A percentile compares a stretch with the other conserved stretches of the same genome.
Conservation (phyloP, 2,113 vertebrate genomes). For the Brachypodius melanocephalos region DNA sequence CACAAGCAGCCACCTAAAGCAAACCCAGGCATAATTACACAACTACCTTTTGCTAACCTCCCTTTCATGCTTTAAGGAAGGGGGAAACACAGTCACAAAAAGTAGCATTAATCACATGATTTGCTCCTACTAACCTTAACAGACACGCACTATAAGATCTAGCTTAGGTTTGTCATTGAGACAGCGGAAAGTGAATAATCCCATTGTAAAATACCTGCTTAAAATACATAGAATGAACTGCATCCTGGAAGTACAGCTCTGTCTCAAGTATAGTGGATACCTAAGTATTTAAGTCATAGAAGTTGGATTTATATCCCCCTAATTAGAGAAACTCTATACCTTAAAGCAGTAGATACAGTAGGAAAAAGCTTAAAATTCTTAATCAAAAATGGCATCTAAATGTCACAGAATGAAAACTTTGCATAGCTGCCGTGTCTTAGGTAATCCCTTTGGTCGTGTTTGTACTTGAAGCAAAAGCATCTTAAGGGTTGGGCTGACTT, state of each 20-base stretch:
- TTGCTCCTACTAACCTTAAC: neutral
- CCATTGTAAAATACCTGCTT: neutral
- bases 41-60: neutral
- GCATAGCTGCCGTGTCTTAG: neutral
- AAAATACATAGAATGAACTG: neutral
- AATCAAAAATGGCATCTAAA: neutral
- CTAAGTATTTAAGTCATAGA: neutral
- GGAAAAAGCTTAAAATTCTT: neutral
- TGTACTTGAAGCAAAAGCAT: conserved; percentile 41
- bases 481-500: conserved; percentile 9
- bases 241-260: neutral
- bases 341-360: neutral
- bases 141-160: neutral
- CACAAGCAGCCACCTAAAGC: neutral
- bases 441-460: neutral
- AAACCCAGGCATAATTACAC: neutral
- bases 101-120: neutral
- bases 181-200: neutral
- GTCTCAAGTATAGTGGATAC: neutral
- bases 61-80: neutral
- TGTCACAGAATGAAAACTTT: neutral
- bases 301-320: neutral
- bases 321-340: neutral
- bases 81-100: neutral
- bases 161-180: neutral